Evolutionary conservation across 2,797 vertebrate genomes (phyloP).

Genomic region (Aratinga solstitialis): DNA sequence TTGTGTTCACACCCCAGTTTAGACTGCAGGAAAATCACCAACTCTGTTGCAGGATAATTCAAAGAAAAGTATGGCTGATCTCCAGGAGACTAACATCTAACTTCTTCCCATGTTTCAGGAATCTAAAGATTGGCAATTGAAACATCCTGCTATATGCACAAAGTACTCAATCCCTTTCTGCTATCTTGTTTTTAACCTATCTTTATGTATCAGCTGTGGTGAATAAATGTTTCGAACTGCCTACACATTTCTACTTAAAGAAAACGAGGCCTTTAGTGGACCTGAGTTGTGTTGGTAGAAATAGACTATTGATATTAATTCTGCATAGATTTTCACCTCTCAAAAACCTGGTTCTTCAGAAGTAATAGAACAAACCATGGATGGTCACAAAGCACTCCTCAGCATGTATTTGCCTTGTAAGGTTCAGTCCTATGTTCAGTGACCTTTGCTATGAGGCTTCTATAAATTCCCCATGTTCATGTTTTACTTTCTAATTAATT

Average conservation of each 20-base stretch:
- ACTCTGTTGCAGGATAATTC: not conserved
- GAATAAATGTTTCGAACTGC: not conserved
- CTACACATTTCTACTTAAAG: not conserved
- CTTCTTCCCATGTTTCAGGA: not conserved
- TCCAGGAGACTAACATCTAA: not conserved
- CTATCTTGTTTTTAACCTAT: not conserved
- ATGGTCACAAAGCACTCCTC: not conserved
- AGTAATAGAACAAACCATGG: not conserved
- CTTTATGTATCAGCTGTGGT: not conserved
- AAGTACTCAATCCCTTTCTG: not conserved
- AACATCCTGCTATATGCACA: not conserved
- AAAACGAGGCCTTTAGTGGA: not conserved
- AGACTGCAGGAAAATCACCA: not conserved
- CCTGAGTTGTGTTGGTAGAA: not conserved
- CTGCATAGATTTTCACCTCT: not conserved
- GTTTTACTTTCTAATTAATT: slow-evolving; percentile 41
- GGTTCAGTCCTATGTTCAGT: not conserved
- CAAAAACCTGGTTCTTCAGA: not conserved
- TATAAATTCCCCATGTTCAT: not conserved
- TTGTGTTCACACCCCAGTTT: not conserved
- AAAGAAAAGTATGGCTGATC: not conserved
- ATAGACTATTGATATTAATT: not conserved
- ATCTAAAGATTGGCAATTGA: not conserved
- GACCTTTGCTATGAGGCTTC: not conserved
- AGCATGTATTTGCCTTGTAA: not conserved